Percentiles rank a stretch among this genome's conserved stretches.
Conservation (phyloP, 2,888 invertebrate species). For the Dynastes tityus region DNA sequence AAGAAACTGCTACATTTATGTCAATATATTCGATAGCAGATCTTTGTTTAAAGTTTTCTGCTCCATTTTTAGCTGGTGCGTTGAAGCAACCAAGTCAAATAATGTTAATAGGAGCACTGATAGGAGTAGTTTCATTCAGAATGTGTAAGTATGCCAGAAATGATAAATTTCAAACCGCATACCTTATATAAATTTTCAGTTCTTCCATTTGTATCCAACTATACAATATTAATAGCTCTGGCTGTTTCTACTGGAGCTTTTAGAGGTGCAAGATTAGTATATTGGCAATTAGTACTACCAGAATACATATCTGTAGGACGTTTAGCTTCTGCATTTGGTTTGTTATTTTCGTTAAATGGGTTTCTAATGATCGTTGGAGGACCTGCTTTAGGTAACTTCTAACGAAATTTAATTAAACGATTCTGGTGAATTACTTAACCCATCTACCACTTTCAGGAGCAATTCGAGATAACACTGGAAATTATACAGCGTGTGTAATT, state of each 20-base stretch:
- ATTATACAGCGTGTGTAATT: conserved; percentile 33
- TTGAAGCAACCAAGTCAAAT: conserved; percentile 74
- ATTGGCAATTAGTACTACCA: conserved; percentile 77
- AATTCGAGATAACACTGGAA: conserved; percentile 37
- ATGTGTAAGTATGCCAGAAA: conserved; percentile 71
- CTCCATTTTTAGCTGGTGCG: conserved; percentile 77
- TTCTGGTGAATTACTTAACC: background rate
- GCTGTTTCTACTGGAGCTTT: conserved; percentile 75
- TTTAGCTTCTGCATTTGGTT: conserved; percentile 76
- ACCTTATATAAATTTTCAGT: conserved; percentile 55
- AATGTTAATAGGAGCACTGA: conserved; percentile 76
- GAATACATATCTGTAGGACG: conserved; percentile 76
- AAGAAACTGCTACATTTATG: conserved; percentile 75
- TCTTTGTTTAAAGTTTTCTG: conserved; percentile 73
- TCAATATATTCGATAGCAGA: conserved; percentile 71
- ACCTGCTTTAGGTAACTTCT: conserved; percentile 73
- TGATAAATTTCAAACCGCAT: too few relatives aligned
- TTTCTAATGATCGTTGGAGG: conserved; percentile 74
- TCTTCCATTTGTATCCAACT: conserved; percentile 52
- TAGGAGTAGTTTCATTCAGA: conserved; percentile 74
- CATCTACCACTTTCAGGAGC: conserved; percentile 12
- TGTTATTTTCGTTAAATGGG: conserved; percentile 79
- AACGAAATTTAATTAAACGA: background rate
- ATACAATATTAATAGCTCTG: conserved; percentile 67
- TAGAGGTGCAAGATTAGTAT: conserved; percentile 78